phyloP scores from a whole-genome alignment of 1,140 invertebrate genomes.

The Drusus annulatus region DNA sequence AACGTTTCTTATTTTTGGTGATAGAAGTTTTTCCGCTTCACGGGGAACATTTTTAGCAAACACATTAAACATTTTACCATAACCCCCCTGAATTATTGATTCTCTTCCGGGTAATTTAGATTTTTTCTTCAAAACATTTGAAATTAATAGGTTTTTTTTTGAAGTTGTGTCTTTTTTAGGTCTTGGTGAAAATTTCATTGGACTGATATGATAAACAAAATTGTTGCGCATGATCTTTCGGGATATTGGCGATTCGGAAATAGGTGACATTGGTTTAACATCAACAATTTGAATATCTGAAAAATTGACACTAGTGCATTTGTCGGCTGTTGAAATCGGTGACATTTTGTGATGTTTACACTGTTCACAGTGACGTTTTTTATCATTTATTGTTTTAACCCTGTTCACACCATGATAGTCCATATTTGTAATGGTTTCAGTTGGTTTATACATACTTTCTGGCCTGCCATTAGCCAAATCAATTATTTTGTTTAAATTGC shows the following conservation, averaged over 20 bases:
- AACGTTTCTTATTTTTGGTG: neutral
- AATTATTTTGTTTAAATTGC: conserved; percentile 54
- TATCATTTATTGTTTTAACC: neutral
- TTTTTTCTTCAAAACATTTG: neutral
- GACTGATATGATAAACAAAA: conserved; percentile 35
- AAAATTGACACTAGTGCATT: neutral
- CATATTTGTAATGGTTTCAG: neutral
- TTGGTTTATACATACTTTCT: neutral
- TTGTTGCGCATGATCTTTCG: neutral
- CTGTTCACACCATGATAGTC: neutral
- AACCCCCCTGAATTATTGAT: neutral
- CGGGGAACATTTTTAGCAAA: conserved; percentile 14
- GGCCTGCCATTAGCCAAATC: conserved; percentile 41
- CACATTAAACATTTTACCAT: conserved; percentile 37
- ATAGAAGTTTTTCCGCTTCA: conserved; percentile 14
- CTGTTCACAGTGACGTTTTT: too few relatives aligned
- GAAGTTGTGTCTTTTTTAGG: conserved; percentile 7
- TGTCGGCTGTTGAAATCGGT: neutral
- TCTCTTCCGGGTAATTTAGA: neutral
- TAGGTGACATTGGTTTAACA: neutral
- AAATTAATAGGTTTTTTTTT: neutral
- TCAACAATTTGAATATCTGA: neutral
- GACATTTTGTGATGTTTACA: too few relatives aligned
- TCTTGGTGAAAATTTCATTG: conserved; percentile 36
- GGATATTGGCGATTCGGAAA: neutral